phyloP scores from a whole-genome alignment of 2,113 vertebrate genomes.

The Puffinus mauretanicus region DNA sequence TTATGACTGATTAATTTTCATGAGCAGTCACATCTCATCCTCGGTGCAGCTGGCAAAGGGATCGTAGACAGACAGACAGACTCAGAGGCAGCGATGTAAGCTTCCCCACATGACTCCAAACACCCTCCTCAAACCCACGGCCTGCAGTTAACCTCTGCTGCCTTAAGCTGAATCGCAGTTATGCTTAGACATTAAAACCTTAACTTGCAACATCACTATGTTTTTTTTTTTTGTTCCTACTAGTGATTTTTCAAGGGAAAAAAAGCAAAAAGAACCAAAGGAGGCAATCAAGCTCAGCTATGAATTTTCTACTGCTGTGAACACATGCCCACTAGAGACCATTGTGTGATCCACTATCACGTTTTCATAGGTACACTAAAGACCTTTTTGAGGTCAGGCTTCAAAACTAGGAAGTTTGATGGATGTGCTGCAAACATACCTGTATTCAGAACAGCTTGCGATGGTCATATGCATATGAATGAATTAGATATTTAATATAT shows the following conservation, averaged over 20 bases:
- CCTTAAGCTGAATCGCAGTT: background rate
- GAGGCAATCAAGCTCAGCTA: background rate
- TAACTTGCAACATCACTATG: background rate
- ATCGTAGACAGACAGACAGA: background rate
- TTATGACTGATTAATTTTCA: background rate
- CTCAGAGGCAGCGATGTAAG: background rate
- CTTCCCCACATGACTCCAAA: background rate
- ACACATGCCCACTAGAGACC: background rate
- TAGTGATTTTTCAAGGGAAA: background rate
- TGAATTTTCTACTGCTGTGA: background rate
- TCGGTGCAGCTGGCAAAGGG: background rate
- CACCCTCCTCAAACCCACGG: background rate
- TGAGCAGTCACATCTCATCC: background rate
- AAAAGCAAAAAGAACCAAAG: background rate
- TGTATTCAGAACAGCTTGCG: background rate
- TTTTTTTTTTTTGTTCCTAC: background rate
- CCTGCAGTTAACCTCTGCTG: background rate
- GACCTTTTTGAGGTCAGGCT: background rate
- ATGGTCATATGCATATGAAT: background rate
- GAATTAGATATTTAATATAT: background rate
- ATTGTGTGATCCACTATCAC: background rate
- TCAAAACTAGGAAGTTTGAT: background rate
- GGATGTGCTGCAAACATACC: background rate
- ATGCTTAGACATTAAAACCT: background rate
- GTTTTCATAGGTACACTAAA: background rate